A percentile compares a stretch with the other conserved stretches of the same genome.
phyloP scores from a whole-genome alignment of 2,113 vertebrate genomes.

The Corythoichthys haematopterus region DNA sequence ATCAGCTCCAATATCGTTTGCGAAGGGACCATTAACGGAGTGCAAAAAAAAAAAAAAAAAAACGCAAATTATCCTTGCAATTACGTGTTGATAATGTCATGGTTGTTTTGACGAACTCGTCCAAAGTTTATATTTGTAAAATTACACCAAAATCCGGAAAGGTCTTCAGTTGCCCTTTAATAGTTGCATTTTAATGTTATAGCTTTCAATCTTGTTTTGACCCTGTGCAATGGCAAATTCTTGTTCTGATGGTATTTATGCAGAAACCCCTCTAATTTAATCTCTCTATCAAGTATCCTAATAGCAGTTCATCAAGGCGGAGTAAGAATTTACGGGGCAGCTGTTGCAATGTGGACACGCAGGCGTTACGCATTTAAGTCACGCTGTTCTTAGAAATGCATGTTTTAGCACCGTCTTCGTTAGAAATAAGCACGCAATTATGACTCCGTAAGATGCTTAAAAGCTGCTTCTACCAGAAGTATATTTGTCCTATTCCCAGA shows the following conservation, averaged over 20 bases:
- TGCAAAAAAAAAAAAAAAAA: too few species aligned
- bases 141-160: too few species aligned
- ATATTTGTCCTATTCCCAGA: constrained; percentile 37
- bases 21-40: too few species aligned
- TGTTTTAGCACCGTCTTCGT: constrained; percentile 12
- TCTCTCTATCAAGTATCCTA: neutral
- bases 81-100: too few species aligned
- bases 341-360: neutral
- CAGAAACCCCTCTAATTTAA: neutral
- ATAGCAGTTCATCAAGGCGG: neutral
- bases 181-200: too few species aligned
- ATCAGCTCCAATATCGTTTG: too few species aligned
- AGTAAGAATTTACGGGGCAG: neutral
- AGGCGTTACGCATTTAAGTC: neutral
- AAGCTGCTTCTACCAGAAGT: constrained; percentile 21
- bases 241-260: neutral
- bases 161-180: too few species aligned
- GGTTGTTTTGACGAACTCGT: too few species aligned
- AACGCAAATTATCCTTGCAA: too few species aligned
- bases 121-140: too few species aligned
- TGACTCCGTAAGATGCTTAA: constrained; percentile 19
- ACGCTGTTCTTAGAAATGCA: neutral
- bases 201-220: too few species aligned
- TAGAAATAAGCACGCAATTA: constrained; percentile 6
- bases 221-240: too few species aligned